Conservation (phyloP, 2,797 vertebrate genomes). For the Coendou prehensilis region DNA sequence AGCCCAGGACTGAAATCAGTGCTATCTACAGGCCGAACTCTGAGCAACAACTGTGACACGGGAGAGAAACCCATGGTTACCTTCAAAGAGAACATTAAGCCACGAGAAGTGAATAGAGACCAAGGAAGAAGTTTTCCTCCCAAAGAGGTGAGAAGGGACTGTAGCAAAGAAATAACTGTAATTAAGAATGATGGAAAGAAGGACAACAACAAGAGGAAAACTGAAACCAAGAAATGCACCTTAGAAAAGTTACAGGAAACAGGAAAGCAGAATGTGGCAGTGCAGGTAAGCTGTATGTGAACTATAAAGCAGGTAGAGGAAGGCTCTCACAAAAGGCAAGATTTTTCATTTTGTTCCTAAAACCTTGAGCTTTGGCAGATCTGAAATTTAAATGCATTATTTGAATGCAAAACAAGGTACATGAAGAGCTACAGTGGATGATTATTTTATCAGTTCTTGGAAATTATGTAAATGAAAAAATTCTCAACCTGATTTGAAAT, state of each 20-base stretch:
- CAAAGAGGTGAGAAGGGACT: constrained; percentile 93
- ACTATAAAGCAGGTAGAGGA: constrained; percentile 73
- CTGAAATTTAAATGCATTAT: not conserved
- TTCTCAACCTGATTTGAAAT: not conserved
- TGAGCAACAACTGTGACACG: constrained; percentile 92
- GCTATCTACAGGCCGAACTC: constrained; percentile 94
- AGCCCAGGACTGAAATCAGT: constrained; percentile 95
- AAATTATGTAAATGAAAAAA: not conserved
- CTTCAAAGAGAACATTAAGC: constrained; percentile 99
- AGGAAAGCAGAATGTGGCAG: constrained; percentile 92
- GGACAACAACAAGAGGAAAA: constrained; percentile 96
- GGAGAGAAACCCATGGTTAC: constrained; percentile 96
- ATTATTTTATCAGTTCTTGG: not conserved
- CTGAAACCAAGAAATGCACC: constrained; percentile 93
- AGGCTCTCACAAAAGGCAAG: constrained; percentile 72
- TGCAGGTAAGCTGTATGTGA: constrained; percentile 91
- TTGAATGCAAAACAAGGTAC: not conserved
- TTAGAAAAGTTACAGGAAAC: constrained; percentile 92
- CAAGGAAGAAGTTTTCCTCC: constrained; percentile 90
- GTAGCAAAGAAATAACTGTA: constrained; percentile 90
- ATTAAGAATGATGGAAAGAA: constrained; percentile 94
- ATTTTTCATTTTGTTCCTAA: constrained; percentile 56
- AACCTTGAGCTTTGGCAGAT: not conserved
- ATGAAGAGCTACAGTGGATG: not conserved
- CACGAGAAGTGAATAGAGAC: constrained; percentile 94